phyloP scores from a whole-genome alignment of 2,797 vertebrate genomes.

The Gobionotothen gibberifrons region DNA sequence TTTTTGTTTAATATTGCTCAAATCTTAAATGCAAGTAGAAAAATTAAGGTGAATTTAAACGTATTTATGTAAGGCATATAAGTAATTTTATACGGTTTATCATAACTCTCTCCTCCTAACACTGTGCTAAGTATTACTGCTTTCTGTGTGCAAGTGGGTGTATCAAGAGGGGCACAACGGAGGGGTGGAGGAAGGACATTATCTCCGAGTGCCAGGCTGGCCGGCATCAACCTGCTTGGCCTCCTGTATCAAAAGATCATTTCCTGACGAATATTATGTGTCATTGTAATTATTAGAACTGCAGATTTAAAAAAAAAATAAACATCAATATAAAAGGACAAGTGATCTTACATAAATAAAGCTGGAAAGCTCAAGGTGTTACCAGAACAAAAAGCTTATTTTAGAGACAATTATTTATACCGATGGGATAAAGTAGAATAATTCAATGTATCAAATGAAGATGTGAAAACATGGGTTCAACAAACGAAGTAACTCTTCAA shows the following conservation, averaged over 20 bases:
- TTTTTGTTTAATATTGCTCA: neutral
- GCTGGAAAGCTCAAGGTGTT: too few species aligned
- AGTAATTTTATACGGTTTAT: too few species aligned
- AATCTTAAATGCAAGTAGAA: neutral
- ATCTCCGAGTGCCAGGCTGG: constrained; percentile 75
- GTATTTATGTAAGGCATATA: neutral
- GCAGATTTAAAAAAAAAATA: too few species aligned
- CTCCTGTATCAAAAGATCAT: constrained; percentile 55
- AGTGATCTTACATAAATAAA: too few species aligned
- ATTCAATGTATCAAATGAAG: too few species aligned
- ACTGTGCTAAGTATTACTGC: neutral
- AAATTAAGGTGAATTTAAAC: neutral
- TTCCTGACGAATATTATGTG: neutral
- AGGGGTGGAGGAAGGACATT: constrained; percentile 51
- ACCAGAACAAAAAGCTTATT: too few species aligned
- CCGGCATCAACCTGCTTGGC: constrained; percentile 51
- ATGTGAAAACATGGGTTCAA: too few species aligned
- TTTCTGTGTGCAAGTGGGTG: constrained; percentile 20
- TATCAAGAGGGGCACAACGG: constrained; percentile 36
- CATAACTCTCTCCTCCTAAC: neutral
- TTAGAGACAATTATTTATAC: too few species aligned
- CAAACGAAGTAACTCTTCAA: too few species aligned
- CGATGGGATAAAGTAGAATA: too few species aligned
- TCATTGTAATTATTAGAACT: neutral
- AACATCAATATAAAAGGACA: too few species aligned